Base-by-base conservation (phyloP, 92 coral and sea anemone genomes). In the Parazoanthus atlanticus region DNA sequence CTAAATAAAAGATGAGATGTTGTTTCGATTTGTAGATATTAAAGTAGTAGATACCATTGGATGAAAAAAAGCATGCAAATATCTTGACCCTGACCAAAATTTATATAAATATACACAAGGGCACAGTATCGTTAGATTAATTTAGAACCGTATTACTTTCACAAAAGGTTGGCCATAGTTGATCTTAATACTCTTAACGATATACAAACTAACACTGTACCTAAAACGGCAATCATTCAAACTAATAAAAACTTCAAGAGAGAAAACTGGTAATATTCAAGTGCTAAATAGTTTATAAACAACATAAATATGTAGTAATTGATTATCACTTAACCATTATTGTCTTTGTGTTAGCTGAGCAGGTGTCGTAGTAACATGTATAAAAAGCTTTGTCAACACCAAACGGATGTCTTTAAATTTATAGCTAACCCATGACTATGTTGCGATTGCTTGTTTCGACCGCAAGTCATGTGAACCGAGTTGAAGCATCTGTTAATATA, bases 21-120 rank as follows among this genome's bases (percentile, higher is more conserved):
- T 83, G 87, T 84, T 84, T 84, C 67, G 87, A 70, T 15, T 41
- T 19, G 40, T 41, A 84, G 87, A 46, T 84, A 84, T 84, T 67
- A 84, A 47, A 31, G 26, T 21, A 21, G 66, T 67, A 6, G 26
- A 41, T 54, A 69, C 78, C 40, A 84, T 71, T 84, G 87, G 87
- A 84, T 29, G 64, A 28, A 47, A 46, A 30, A 40, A 73, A n/a
- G 28, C 66, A 74, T 49, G 40, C 36, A 69, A 41, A 54, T 38
- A 49, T 29, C 38, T 75, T 41, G 64, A 4, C 67, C 40, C 16
- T 38, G 61, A 70, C 87, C 87, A 70, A 41, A 10, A 29, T 21
- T 81, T 31, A 15, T 41, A 75, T 23, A 43, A 84, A 69, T 74
- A 84, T 66, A 40, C 31, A 11, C 79, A 84, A 29, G 77, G 8